These are phyloP conservation scores for Epistrophe grossulariae DNA, from an alignment of 2,888 invertebrate species.

Conservation along the genomic window DNA sequence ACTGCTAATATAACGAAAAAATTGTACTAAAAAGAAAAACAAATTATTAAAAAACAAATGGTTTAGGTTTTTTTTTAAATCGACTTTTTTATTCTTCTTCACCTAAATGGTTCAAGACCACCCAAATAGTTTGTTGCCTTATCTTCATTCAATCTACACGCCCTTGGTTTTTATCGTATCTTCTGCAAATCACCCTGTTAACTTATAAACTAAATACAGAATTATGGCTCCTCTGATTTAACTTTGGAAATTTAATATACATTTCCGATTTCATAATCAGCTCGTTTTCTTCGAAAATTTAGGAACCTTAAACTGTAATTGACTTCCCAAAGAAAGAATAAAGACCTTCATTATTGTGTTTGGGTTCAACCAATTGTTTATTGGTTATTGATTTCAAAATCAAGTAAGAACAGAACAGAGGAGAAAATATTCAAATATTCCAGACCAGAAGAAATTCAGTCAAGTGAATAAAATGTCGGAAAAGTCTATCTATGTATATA, in stretches of 20 bases:
- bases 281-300: background rate
- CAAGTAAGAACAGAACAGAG: background rate
- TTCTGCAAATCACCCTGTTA: too few relatives aligned
- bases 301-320: conserved; percentile 6
- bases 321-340: background rate
- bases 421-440: background rate
- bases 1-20: too few relatives aligned
- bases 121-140: too few relatives aligned
- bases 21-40: too few relatives aligned
- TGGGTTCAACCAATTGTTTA: conserved; percentile 14
- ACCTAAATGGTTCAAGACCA: too few relatives aligned
- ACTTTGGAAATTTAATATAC: background rate
- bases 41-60: too few relatives aligned
- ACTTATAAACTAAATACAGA: background rate
- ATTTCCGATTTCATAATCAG: background rate
- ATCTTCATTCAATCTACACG: too few relatives aligned
- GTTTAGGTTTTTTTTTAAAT: too few relatives aligned
- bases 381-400: conserved; percentile 2
- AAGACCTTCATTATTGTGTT: background rate
- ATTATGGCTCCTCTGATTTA: background rate
- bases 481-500: conserved; percentile 1
- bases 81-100: too few relatives aligned
- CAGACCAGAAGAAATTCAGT: conserved; percentile 6
- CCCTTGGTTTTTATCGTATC: too few relatives aligned
- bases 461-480: conserved; percentile 1